These are phyloP conservation scores for Actenoides lindsayi DNA, from an alignment of 2,113 vertebrate species.

Conservation along the genomic window DNA sequence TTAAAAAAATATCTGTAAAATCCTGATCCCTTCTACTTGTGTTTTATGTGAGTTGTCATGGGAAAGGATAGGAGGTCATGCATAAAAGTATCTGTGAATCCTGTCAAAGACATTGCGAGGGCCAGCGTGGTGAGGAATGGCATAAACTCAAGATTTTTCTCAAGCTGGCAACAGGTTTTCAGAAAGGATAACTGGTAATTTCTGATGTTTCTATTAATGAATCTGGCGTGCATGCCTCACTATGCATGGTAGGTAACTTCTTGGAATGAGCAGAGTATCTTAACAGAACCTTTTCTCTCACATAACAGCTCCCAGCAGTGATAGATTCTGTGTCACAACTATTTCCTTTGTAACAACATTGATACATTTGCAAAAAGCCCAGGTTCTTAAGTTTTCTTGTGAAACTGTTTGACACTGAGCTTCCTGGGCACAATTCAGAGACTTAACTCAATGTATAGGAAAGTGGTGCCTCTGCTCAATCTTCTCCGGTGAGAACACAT, in stretches of 20 bases:
- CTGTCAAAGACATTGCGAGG: neutral
- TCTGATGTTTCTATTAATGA: constrained; percentile 4
- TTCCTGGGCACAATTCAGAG: constrained; percentile 34
- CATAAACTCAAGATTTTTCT: neutral
- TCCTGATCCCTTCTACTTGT: neutral
- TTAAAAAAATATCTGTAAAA: constrained; percentile 21
- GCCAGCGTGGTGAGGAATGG: neutral
- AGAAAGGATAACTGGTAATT: neutral
- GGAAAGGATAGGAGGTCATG: constrained; percentile 33
- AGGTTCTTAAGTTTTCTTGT: neutral
- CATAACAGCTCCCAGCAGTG: neutral
- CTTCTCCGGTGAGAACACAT: neutral
- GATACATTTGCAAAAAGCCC: neutral
- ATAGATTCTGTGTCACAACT: neutral
- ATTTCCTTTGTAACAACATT: neutral
- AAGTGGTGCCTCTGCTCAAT: neutral
- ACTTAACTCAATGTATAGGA: neutral
- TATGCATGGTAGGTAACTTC: neutral
- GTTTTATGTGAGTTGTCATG: constrained; percentile 38
- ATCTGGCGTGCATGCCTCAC: neutral
- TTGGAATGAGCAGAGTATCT: neutral
- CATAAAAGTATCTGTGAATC: constrained; percentile 10
- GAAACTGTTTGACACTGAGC: neutral
- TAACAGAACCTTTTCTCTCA: neutral
- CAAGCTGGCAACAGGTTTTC: constrained; percentile 19